Percentiles rank a stretch among this genome's conserved stretches.
These are phyloP conservation scores for Chionoecetes opilio DNA, from an alignment of 1,140 invertebrate genomes.

Conservation along the genomic window DNA sequence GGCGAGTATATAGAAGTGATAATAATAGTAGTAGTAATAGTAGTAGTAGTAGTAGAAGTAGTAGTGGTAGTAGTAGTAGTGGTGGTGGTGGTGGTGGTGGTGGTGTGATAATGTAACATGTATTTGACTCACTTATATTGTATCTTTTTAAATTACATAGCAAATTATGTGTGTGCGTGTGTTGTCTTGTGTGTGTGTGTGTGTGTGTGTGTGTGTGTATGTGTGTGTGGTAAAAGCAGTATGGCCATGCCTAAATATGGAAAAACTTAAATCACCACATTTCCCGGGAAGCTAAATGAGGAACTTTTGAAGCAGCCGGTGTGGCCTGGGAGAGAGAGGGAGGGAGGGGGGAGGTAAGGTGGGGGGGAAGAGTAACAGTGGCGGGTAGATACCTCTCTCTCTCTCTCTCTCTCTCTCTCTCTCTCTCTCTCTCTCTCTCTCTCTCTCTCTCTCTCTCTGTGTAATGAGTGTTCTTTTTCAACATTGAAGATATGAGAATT, in stretches of 20 bases:
- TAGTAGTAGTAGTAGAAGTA: too few relatives aligned
- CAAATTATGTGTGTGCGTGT: too few relatives aligned
- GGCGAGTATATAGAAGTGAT: too few relatives aligned
- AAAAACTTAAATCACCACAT: conserved; percentile 6
- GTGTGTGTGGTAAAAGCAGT: background rate
- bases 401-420: conserved; percentile 34
- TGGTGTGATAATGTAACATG: too few relatives aligned
- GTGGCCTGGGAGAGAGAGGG: background rate
- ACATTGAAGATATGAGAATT: too few relatives aligned
- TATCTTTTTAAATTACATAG: too few relatives aligned
- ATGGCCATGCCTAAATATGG: conserved; percentile 19
- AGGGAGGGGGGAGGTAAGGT: background rate
- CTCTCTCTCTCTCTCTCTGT: conserved; percentile 47
- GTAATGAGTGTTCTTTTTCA: too few relatives aligned
- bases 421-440: conserved; percentile 51
- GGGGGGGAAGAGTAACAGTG: conserved; percentile 40
- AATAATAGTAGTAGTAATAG: too few relatives aligned
- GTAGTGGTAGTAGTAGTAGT: too few relatives aligned
- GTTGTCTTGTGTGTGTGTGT: background rate
- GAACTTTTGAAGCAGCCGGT: conserved; percentile 27
- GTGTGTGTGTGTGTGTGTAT: background rate
- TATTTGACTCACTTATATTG: too few relatives aligned
- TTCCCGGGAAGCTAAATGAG: conserved; percentile 6
- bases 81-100: too few relatives aligned
- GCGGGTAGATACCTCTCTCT: background rate